A percentile compares a stretch with the other conserved stretches of the same genome.
phyloP scores from a whole-genome alignment of 2,888 invertebrate genomes.

The Noctuana brunneofusca region DNA sequence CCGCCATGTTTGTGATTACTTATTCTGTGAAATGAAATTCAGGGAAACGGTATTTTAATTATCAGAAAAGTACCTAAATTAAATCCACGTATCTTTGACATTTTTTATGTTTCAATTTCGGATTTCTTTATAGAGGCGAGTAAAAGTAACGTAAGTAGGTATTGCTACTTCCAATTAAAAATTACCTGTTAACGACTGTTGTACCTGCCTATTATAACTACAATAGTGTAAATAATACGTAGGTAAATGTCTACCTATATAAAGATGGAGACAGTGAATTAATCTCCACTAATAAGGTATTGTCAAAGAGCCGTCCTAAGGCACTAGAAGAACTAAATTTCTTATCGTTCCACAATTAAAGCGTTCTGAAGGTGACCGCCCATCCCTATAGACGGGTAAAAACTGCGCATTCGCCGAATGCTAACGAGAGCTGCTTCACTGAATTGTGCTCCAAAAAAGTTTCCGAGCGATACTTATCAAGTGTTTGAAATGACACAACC shows the following conservation, averaged over 20 bases:
- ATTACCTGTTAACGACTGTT: too few species aligned
- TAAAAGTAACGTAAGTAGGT: not conserved
- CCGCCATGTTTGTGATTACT: constrained; percentile 31
- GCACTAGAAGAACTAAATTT: constrained; percentile 61
- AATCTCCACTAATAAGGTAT: constrained; percentile 62
- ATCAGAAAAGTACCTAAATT: too few species aligned
- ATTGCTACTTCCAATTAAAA: too few species aligned
- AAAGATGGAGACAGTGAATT: constrained; percentile 48
- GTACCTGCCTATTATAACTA: too few species aligned
- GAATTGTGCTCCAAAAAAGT: constrained; percentile 74
- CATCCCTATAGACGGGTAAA: constrained; percentile 65
- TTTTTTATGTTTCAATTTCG: too few species aligned
- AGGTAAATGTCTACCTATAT: not conserved
- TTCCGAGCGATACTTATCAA: constrained; percentile 78
- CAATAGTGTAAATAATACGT: too few species aligned
- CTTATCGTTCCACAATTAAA: constrained; percentile 78
- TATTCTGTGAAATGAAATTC: constrained; percentile 13
- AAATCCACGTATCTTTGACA: too few species aligned
- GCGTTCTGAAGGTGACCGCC: constrained; percentile 78
- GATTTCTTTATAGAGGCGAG: not conserved
- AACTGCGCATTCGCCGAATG: constrained; percentile 74
- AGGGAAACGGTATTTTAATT: not conserved
- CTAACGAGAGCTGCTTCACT: constrained; percentile 71
- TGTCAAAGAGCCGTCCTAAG: constrained; percentile 53
- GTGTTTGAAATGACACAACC: constrained; percentile 83